phyloP scores from a whole-genome alignment of 2,113 vertebrate species.

The Pithys albifrons region DNA sequence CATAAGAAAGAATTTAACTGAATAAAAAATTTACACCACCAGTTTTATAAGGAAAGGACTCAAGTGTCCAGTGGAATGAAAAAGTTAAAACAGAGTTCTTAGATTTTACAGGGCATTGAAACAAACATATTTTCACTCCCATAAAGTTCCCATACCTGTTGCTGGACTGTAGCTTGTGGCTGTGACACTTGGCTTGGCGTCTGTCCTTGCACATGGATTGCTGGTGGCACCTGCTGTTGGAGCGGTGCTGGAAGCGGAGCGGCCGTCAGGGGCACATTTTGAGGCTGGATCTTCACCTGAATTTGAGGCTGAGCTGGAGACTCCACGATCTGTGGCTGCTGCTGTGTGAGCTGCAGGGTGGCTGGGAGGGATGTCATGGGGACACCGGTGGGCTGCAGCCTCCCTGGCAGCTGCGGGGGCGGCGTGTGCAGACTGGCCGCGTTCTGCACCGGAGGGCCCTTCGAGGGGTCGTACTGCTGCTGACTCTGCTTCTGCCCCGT shows the following conservation, averaged over 20 bases:
- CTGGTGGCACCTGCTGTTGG: slow-evolving; percentile 81
- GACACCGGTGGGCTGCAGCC: slow-evolving; percentile 74
- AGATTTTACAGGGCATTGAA: not conserved
- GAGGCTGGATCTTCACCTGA: slow-evolving; percentile 82
- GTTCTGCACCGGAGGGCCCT: slow-evolving; percentile 92
- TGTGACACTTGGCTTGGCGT: slow-evolving; percentile 70
- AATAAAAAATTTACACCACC: not conserved
- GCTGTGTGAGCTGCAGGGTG: slow-evolving; percentile 80
- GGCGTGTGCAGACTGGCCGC: slow-evolving; percentile 90
- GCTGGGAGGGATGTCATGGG: slow-evolving; percentile 72
- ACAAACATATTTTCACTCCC: not conserved
- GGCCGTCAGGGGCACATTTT: slow-evolving; percentile 62
- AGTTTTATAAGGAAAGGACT: not conserved
- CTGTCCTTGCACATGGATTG: slow-evolving; percentile 82
- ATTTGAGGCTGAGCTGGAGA: slow-evolving; percentile 72
- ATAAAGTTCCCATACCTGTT: slow-evolving; percentile 50
- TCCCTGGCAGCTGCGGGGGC: slow-evolving; percentile 84
- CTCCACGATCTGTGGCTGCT: slow-evolving; percentile 79
- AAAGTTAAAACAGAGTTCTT: rapidly evolving
- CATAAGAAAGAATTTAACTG: not conserved
- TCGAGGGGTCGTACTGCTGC: slow-evolving; percentile 91
- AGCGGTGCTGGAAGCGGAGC: slow-evolving; percentile 80
- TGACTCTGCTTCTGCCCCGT: slow-evolving; percentile 90
- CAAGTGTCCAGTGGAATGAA: not conserved
- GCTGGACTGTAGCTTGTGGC: slow-evolving; percentile 74